phyloP scores from a whole-genome alignment of 2,888 invertebrate genomes.

The Lasiommata megera region DNA sequence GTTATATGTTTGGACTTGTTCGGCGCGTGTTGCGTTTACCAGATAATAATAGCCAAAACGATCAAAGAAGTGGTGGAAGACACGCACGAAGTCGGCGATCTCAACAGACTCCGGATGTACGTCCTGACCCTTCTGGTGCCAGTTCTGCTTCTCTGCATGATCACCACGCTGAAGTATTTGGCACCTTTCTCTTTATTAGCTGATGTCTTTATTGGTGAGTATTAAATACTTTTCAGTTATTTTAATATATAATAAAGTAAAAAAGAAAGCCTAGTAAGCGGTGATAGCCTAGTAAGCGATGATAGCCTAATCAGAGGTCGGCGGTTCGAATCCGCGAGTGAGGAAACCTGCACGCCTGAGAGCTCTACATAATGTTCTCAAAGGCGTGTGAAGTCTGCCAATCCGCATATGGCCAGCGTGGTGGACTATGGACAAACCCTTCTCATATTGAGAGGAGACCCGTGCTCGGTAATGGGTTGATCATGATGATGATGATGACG shows the following conservation, averaged over 20 bases:
- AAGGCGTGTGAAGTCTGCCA: too few species aligned
- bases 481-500: too few species aligned
- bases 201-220: slow-evolving; percentile 67
- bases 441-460: too few species aligned
- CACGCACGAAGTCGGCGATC: slow-evolving; percentile 30
- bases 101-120: slow-evolving; percentile 56
- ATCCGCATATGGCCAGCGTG: too few species aligned
- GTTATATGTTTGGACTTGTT: slow-evolving; percentile 68
- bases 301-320: too few species aligned
- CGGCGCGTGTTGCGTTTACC: slow-evolving; percentile 71
- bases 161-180: slow-evolving; percentile 66
- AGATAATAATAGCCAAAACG: slow-evolving; percentile 70
- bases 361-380: too few species aligned
- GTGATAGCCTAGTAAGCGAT: too few species aligned
- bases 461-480: too few species aligned
- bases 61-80: slow-evolving; percentile 57
- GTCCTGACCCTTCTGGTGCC: slow-evolving; percentile 58
- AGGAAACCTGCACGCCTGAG: too few species aligned
- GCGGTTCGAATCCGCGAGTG: too few species aligned
- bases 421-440: too few species aligned
- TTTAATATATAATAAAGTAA: not conserved
- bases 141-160: slow-evolving; percentile 67
- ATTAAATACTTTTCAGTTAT: too few species aligned
- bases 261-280: slow-evolving; percentile 27
- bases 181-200: slow-evolving; percentile 68